Evolutionary conservation across 1,140 invertebrate genomes (phyloP).

Genomic region (Cydia splendana): DNA sequence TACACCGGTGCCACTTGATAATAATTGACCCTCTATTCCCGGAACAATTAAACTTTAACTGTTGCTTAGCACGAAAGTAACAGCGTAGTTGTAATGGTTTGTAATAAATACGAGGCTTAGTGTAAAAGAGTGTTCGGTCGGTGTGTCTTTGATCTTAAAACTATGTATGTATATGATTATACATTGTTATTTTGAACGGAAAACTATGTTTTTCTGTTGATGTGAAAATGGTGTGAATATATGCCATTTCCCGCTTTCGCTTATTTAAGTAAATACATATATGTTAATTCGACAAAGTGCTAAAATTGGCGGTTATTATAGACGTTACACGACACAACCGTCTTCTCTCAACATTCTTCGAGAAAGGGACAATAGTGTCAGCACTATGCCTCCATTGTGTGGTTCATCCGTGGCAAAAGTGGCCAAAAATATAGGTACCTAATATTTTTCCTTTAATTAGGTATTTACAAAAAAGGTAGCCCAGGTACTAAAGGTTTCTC

Average conservation of each 20-base stretch:
- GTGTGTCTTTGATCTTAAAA: neutral
- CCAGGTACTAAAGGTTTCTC: too few species aligned
- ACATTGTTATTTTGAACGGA: neutral
- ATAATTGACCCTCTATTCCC: slow-evolving; percentile 48
- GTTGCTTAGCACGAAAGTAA: slow-evolving; percentile 44
- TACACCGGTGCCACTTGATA: slow-evolving; percentile 62
- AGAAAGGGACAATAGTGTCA: neutral
- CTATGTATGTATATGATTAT: neutral
- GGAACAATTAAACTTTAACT: slow-evolving; percentile 38
- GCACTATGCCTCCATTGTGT: neutral
- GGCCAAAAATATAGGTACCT: too few species aligned
- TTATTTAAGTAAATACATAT: neutral
- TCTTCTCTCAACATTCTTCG: too few species aligned
- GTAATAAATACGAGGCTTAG: slow-evolving; percentile 33
- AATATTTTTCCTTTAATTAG: too few species aligned
- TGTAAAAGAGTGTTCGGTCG: neutral
- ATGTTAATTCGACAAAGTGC: neutral
- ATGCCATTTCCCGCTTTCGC: too few species aligned
- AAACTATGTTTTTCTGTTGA: neutral
- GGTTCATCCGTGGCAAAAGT: too few species aligned
- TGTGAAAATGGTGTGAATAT: neutral
- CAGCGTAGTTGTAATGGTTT: slow-evolving; percentile 34
- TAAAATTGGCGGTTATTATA: neutral
- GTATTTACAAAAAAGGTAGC: too few species aligned
- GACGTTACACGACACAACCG: too few species aligned